Conservation (phyloP, 2,888 invertebrate species). For the Agriotes lineatus region DNA sequence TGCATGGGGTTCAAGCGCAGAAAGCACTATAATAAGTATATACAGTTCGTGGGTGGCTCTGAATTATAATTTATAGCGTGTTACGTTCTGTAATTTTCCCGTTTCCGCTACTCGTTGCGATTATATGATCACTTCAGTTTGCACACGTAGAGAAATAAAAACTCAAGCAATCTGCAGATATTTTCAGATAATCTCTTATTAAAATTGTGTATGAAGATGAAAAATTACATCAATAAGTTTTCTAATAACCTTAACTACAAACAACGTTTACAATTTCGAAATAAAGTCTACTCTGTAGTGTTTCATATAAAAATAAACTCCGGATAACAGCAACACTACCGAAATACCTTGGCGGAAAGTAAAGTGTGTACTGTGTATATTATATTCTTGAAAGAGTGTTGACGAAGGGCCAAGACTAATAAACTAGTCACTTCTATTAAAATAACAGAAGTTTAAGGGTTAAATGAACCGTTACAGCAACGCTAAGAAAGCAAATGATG, state of each 20-base stretch:
- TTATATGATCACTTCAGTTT: conserved; percentile 19
- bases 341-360: no score
- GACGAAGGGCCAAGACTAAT: neutral
- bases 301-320: no score
- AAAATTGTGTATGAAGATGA: neutral
- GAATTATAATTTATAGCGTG: conserved; percentile 38
- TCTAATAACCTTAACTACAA: no score
- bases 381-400: no score
- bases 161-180: neutral
- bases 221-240: no score
- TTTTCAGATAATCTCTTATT: neutral
- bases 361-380: no score
- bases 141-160: conserved; percentile 15
- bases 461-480: neutral
- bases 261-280: no score
- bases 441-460: neutral
- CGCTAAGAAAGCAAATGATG: conserved; percentile 2
- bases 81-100: conserved; percentile 34
- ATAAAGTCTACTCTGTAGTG: no score
- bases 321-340: no score
- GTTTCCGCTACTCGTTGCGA: conserved; percentile 26
- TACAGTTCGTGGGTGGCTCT: conserved; percentile 32
- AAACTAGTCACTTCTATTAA: neutral
- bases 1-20: conserved; percentile 15
- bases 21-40: conserved; percentile 28